A percentile compares a stretch with the other conserved stretches of the same genome.
These are phyloP conservation scores for Falcaria lacertinaria DNA, from an alignment of 2,888 invertebrate species.

Conservation along the genomic window DNA sequence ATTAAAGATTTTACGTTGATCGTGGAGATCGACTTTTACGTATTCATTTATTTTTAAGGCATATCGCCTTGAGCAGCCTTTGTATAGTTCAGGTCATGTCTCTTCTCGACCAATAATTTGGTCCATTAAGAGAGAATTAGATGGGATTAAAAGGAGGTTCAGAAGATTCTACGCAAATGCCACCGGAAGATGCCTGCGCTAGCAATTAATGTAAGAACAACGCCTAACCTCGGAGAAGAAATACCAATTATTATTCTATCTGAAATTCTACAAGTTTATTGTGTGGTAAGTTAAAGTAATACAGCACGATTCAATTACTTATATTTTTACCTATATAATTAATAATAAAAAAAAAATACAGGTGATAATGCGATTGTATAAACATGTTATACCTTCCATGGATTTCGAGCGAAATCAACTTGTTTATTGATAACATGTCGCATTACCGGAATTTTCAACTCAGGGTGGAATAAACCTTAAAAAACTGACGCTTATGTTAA, in stretches of 20 bases:
- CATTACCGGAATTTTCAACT: too few relatives aligned
- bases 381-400: too few relatives aligned
- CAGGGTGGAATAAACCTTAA: too few relatives aligned
- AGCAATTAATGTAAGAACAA: slow-evolving; percentile 8
- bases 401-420: too few relatives aligned
- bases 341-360: too few relatives aligned
- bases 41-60: too few relatives aligned
- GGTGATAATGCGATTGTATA: too few relatives aligned
- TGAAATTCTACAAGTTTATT: slow-evolving; percentile 20
- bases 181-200: not conserved
- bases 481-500: too few relatives aligned
- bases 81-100: not conserved
- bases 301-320: not conserved
- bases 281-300: slow-evolving; percentile 30
- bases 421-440: too few relatives aligned
- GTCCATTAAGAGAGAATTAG: not conserved
- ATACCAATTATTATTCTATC: slow-evolving; percentile 10
- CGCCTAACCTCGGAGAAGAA: slow-evolving; percentile 20
- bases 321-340: not conserved
- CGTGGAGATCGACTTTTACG: too few relatives aligned
- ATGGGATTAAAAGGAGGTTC: not conserved
- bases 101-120: not conserved
- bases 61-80: too few relatives aligned
- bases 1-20: too few relatives aligned
- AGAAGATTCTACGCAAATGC: not conserved